Evolutionary conservation across 2,113 vertebrate species (phyloP).

Genomic region (Lipophrys pholis): DNA sequence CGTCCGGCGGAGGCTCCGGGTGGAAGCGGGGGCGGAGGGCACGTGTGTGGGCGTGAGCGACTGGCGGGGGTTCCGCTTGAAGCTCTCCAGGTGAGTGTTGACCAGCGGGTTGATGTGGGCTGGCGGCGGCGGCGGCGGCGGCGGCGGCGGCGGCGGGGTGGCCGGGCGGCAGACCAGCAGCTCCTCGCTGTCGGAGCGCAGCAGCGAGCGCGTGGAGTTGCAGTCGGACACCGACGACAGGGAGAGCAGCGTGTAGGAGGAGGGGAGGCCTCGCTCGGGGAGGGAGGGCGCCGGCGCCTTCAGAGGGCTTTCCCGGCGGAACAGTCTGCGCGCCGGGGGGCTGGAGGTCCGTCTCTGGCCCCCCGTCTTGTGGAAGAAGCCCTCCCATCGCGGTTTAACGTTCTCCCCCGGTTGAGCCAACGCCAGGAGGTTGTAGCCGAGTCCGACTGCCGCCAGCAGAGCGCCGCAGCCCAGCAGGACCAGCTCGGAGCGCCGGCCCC

Average conservation of each 20-base stretch:
- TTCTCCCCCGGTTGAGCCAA: conserved; percentile 86
- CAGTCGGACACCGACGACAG: conserved; percentile 96
- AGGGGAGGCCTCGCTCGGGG: conserved; percentile 60
- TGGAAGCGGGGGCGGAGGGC: conserved; percentile 82
- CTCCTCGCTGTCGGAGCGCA: conserved; percentile 94
- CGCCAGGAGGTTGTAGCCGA: conserved; percentile 90
- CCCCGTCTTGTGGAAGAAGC: conserved; percentile 90
- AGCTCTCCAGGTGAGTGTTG: conserved; percentile 93
- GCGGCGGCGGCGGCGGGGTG: conserved; percentile 80
- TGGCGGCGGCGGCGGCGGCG: conserved; percentile 81
- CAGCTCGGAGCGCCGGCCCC: conserved; percentile 89
- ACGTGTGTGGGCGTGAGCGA: conserved; percentile 96
- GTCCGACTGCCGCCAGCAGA: conserved; percentile 92
- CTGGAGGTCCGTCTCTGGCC: conserved; percentile 88
- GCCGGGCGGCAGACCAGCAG: conserved; percentile 88
- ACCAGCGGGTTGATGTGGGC: conserved; percentile 90
- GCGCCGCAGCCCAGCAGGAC: conserved; percentile 93
- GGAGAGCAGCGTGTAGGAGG: conserved; percentile 91
- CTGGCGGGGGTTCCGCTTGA: conserved; percentile 93
- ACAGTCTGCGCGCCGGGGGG: conserved; percentile 90
- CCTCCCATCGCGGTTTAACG: conserved; percentile 90
- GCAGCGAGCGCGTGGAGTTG: conserved; percentile 94
- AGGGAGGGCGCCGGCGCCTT: conserved; percentile 80
- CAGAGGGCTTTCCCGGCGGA: conserved; percentile 89
- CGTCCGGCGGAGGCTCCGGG: conserved; percentile 87